Evolutionary conservation across 2,797 vertebrate genomes (phyloP).

Genomic region (Acrossocheilus fasciatus): DNA sequence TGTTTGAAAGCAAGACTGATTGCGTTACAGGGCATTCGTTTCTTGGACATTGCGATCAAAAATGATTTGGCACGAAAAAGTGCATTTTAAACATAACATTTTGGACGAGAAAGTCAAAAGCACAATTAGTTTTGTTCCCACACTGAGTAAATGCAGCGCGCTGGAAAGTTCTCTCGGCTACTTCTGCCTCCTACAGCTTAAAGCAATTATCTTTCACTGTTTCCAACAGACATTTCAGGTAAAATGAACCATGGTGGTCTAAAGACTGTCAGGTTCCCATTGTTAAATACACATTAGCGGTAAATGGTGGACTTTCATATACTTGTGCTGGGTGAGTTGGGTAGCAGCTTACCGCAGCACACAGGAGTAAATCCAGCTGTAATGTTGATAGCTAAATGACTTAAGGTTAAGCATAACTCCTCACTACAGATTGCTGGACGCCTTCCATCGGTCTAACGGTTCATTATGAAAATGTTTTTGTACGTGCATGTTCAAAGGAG

Average conservation of each 20-base stretch:
- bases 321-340: not conserved
- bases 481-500: slow-evolving; percentile 21
- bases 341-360: not conserved
- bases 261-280: slow-evolving; percentile 21
- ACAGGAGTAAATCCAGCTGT: slow-evolving; percentile 12
- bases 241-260: slow-evolving; percentile 42
- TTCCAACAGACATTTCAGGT: slow-evolving; percentile 66
- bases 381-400: slow-evolving; percentile 18
- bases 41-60: not conserved
- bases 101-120: slow-evolving; percentile 10
- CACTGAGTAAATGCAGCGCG: slow-evolving; percentile 10
- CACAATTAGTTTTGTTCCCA: not conserved
- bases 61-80: slow-evolving; percentile 5
- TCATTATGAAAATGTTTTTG: slow-evolving; percentile 28
- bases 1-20: slow-evolving; percentile 12
- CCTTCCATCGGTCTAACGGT: not conserved
- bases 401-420: not conserved
- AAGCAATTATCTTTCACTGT: slow-evolving; percentile 73
- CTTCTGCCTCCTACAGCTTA: slow-evolving; percentile 69
- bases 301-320: slow-evolving; percentile 21
- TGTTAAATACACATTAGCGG: slow-evolving; percentile 35
- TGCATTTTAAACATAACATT: not conserved
- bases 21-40: not conserved
- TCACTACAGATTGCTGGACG: not conserved
- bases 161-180: slow-evolving; percentile 47